phyloP scores from a whole-genome alignment of 2,113 vertebrate species.

The Triplophysa siluroides region DNA sequence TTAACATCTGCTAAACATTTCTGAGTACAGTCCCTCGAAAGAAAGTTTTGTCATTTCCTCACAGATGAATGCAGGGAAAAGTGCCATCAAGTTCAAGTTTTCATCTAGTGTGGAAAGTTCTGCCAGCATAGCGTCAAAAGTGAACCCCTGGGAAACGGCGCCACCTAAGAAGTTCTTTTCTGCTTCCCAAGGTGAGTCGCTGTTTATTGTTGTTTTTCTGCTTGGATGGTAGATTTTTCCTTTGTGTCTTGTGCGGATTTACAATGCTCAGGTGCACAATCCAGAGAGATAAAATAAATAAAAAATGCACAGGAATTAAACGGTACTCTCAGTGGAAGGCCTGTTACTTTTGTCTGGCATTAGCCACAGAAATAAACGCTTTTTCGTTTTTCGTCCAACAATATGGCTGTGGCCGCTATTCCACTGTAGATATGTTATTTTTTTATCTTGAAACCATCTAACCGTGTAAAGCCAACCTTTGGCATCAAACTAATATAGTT shows the following conservation, averaged over 20 bases:
- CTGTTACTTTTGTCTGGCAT: slow-evolving; percentile 12
- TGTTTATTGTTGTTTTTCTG: slow-evolving; percentile 14
- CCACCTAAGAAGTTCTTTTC: slow-evolving; percentile 35
- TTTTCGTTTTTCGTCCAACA: background rate
- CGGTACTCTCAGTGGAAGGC: background rate
- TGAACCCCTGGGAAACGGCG: slow-evolving; percentile 1
- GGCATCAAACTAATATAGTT: no score
- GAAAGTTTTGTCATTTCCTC: slow-evolving; percentile 12
- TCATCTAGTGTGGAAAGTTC: background rate
- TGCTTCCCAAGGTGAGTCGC: slow-evolving; percentile 39
- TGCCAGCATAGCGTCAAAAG: background rate
- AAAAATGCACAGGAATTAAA: background rate
- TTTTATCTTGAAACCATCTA: no score
- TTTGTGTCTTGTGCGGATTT: background rate
- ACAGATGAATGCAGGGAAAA: slow-evolving; percentile 32
- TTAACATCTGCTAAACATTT: background rate
- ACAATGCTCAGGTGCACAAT: background rate
- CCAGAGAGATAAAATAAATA: slow-evolving; percentile 4
- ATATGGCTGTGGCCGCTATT: background rate
- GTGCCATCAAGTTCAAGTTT: slow-evolving; percentile 51
- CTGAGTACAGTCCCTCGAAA: slow-evolving; percentile 7
- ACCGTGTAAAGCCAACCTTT: no score
- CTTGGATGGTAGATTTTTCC: background rate
- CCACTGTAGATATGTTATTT: background rate
- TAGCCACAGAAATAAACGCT: background rate